phyloP scores from a whole-genome alignment of 2,797 vertebrate species.

The Tolypeutes matacus region DNA sequence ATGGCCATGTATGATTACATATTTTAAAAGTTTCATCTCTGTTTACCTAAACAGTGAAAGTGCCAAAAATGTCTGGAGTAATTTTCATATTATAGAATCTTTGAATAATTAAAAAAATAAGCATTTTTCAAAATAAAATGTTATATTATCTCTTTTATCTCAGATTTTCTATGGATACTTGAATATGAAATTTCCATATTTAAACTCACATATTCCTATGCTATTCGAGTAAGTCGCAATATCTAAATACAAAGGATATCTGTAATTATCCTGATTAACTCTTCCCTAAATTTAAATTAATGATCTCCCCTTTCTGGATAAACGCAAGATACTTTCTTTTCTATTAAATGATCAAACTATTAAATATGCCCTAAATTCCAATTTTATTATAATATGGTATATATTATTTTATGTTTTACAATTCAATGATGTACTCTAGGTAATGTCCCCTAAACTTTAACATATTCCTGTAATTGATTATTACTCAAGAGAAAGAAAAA shows the following conservation, averaged over 20 bases:
- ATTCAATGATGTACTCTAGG: slow-evolving; percentile 52
- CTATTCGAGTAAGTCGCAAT: slow-evolving; percentile 48
- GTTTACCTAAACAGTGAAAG: slow-evolving; percentile 62
- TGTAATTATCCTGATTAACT: slow-evolving; percentile 67
- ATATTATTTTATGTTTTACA: slow-evolving; percentile 23
- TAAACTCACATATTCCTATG: slow-evolving; percentile 8
- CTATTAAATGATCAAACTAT: slow-evolving; percentile 21
- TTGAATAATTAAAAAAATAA: slow-evolving; percentile 56
- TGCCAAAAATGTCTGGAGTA: background rate
- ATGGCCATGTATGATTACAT: background rate
- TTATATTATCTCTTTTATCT: slow-evolving; percentile 18
- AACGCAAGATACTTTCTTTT: slow-evolving; percentile 65
- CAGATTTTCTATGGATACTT: slow-evolving; percentile 25
- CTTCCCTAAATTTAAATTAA: slow-evolving; percentile 40
- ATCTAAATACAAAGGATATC: slow-evolving; percentile 32
- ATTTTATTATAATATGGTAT: background rate
- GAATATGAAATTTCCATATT: slow-evolving; percentile 51
- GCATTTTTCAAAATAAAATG: slow-evolving; percentile 70
- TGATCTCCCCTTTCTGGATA: background rate
- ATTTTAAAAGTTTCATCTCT: slow-evolving; percentile 48
- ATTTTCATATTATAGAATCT: slow-evolving; percentile 51
- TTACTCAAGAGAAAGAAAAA: background rate
- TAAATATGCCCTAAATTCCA: slow-evolving; percentile 58
- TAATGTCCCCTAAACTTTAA: slow-evolving; percentile 13
- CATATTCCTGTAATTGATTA: background rate